Conservation (phyloP, 2,797 vertebrate genomes). For the Falco biarmicus region DNA sequence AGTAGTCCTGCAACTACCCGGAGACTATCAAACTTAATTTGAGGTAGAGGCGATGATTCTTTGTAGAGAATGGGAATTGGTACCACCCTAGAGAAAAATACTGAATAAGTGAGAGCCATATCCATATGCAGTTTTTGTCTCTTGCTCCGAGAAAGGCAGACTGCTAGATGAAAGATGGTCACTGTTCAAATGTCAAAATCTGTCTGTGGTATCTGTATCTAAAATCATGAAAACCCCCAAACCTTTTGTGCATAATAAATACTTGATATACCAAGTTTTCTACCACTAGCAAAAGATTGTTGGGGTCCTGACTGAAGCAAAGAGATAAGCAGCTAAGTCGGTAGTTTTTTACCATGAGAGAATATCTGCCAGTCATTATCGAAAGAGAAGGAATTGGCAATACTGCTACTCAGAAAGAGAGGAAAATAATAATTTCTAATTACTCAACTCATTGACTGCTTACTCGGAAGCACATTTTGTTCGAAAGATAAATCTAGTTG, state of each 20-base stretch:
- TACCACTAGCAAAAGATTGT: background rate
- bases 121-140: background rate
- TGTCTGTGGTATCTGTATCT: background rate
- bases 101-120: background rate
- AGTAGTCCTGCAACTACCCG: background rate
- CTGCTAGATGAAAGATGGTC: background rate
- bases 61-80: background rate
- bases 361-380: constrained; percentile 18
- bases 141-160: background rate
- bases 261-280: background rate
- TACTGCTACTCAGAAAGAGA: constrained; percentile 4
- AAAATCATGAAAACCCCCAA: background rate
- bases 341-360: background rate
- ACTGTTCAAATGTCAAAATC: background rate
- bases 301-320: background rate
- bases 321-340: background rate
- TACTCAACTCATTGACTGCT: constrained; percentile 43
- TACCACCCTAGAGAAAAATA: background rate
- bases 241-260: background rate
- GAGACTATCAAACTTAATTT: background rate
- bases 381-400: constrained; percentile 18
- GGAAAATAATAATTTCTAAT: constrained; percentile 58
- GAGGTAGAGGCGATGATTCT: background rate
- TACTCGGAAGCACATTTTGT: background rate
- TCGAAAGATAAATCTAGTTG: background rate